Evolutionary conservation across 2,888 invertebrate genomes (phyloP), one percentile per base, ranked within the genome.

Genomic region (Corbicula japonica): DNA sequence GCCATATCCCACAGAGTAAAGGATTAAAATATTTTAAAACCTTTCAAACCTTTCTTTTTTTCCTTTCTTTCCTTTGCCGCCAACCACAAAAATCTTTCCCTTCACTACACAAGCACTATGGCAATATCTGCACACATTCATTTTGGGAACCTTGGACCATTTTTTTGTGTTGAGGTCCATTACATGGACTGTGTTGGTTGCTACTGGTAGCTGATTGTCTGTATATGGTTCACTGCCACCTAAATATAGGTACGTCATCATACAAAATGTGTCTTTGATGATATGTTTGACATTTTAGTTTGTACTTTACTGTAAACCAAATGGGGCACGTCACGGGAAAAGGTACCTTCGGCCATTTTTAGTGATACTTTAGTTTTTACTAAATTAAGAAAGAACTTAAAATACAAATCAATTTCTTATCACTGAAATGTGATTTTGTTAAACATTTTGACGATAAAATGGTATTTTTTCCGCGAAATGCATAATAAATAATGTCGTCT

Each of bases 11-110:
- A 41, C 5, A 48, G 18, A 23, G 15, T 38, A 15, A 38, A 38
- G 8, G 41, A 8, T 8, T 38, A 12, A 15, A 12, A 38, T 38
- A 38, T 38, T 38, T 38, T 38, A 38, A 38, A 38, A 38, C 10
- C 41, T 8, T 12, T 12, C 8, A 8, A 38, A 38, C 8, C 15
- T 12, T 15, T 12, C 15, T 8, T 38, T 12, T 38, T 56, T 48
- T 72, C 75, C 28, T 23, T 82, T 66, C 18, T 76, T 73, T 38
- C 87, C 87, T 48, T 86, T 84, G 8, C 90, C 90, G 1, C 89
- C 90, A 28, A 90, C 70, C 5, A 85, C 89, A 61, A 87, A 90
- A 15, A 90, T 62, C 60, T 74, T 82, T 1, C 85, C 88, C 30
- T 65, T 70, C 15, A 88, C 46, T 0, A 72, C 66, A 46, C 86